Evolutionary conservation across 2,113 vertebrate species (phyloP), one percentile per base, ranked within the genome.

Genomic region (Colistium nudipinnis): DNA sequence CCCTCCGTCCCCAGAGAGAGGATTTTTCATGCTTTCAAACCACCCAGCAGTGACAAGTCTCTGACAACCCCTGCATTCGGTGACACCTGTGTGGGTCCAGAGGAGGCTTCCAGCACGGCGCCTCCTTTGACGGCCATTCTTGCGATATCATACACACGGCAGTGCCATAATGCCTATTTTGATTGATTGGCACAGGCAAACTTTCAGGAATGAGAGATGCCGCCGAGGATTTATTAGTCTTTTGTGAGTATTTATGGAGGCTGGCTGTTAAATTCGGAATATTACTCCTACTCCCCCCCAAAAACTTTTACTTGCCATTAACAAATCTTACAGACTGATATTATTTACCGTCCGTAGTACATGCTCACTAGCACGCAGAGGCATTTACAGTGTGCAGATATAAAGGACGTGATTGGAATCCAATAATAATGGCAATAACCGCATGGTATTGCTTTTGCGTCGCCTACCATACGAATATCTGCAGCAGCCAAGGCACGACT

Each of bases 41-140:
- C 87, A 68, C 69, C 84, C 74, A 17, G 80, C 90, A 78, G 80
- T 92, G 90, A 91, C 90, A 89, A 80, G 87, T 43, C 78, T 85
- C 63, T 89, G 90, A 90, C 89, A 90, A 78, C 65, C 68, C 43
- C 64, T 82, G 86, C 88, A 85, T 80, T 74, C 87, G 74, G 82
- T 90, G 89, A 88, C 90, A 88, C 89, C 85, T 89, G 82, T 74
- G 84, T 77, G 86, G 86, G 83, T 82, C 87, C 88, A 77, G 64
- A 82, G 77, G 87, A 83, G 78, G 73, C 72, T 86, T 83, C 67
- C 77, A 55, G 54, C 76, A 80, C 81, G 69, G 74, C 80, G 70
- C 79, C 67, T 83, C 48, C 62, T 88, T 62, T 89, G 86, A 87
- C 62, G 76, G 87, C 72, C 76, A 38, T 81, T 83, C 81, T 89